A percentile compares a stretch with the other conserved stretches of the same genome.
These are phyloP conservation scores for Xiphorhynchus elegans DNA, from an alignment of 2,113 vertebrate genomes.

Conservation along the genomic window DNA sequence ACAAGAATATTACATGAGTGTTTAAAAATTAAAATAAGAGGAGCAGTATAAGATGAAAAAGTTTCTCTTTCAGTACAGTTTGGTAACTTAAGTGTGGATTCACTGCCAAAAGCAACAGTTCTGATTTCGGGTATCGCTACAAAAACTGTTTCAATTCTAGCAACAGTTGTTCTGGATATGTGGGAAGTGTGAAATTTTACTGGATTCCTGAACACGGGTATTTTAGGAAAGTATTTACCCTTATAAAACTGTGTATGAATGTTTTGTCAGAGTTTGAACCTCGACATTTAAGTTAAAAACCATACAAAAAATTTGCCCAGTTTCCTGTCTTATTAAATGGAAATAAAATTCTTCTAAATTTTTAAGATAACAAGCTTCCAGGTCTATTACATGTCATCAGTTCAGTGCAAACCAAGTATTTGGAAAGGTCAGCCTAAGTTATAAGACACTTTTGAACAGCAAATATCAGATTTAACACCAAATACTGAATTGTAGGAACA, in stretches of 20 bases:
- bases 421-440: not conserved
- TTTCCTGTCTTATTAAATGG: not conserved
- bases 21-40: slow-evolving; percentile 8
- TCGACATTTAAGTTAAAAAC: not conserved
- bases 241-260: not conserved
- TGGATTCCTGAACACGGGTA: not conserved
- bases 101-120: not conserved
- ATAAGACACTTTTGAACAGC: not conserved
- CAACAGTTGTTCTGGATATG: not conserved
- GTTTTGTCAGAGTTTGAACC: not conserved
- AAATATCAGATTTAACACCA: not conserved
- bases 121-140: not conserved
- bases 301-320: not conserved
- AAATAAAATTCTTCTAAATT: not conserved
- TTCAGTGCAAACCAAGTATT: not conserved
- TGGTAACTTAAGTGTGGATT: not conserved
- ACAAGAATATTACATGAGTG: not conserved
- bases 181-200: slow-evolving; percentile 1
- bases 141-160: not conserved
- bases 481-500: not conserved
- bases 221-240: slow-evolving; percentile 4
- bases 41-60: not conserved
- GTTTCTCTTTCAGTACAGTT: not conserved
- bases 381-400: not conserved
- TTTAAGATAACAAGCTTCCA: not conserved